Percentiles rank a stretch among this genome's conserved stretches.
phyloP scores from a whole-genome alignment of 2,797 vertebrate species.

The Centropyge bicolor region DNA sequence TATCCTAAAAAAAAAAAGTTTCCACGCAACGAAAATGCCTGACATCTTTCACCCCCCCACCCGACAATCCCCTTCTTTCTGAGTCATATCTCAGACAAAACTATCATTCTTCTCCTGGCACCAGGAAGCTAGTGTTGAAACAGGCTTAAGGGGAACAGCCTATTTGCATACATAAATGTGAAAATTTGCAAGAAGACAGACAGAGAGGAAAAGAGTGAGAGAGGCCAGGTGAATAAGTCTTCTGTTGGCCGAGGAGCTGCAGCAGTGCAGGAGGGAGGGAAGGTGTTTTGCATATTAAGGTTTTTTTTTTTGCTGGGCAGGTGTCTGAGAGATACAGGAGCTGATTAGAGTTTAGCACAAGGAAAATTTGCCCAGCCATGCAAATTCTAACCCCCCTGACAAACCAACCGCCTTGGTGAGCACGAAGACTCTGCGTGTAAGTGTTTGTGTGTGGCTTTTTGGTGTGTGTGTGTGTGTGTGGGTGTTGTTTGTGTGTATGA shows the following conservation, averaged over 20 bases:
- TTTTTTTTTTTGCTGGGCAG: constrained; percentile 74
- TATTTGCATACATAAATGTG: constrained; percentile 85
- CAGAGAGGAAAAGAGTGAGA: constrained; percentile 72
- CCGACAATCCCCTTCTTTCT: constrained; percentile 12
- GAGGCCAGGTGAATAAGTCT: constrained; percentile 83
- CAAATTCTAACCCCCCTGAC: constrained; percentile 83
- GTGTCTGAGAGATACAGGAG: constrained; percentile 84
- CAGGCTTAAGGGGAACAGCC: constrained; percentile 73
- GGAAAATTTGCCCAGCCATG: constrained; percentile 85
- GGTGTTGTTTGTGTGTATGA: constrained; percentile 64
- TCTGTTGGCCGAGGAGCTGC: constrained; percentile 80
- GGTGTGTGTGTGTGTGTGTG: constrained; percentile 44
- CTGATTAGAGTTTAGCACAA: constrained; percentile 84
- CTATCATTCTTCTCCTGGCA: constrained; percentile 70
- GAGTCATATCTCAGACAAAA: constrained; percentile 65
- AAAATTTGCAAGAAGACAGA: constrained; percentile 85
- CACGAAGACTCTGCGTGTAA: constrained; percentile 70
- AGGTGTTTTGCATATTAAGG: constrained; percentile 84
- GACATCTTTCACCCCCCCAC: not conserved
- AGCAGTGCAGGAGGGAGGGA: constrained; percentile 55
- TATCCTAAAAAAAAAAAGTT: not conserved
- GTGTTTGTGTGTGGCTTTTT: constrained; percentile 49
- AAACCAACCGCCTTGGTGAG: constrained; percentile 81
- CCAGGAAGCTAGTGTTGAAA: constrained; percentile 78
- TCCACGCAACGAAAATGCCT: not conserved